Evolutionary conservation across 2,797 vertebrate genomes (phyloP), one percentile per base, ranked within the genome.

Genomic region (Diplodus sargus): DNA sequence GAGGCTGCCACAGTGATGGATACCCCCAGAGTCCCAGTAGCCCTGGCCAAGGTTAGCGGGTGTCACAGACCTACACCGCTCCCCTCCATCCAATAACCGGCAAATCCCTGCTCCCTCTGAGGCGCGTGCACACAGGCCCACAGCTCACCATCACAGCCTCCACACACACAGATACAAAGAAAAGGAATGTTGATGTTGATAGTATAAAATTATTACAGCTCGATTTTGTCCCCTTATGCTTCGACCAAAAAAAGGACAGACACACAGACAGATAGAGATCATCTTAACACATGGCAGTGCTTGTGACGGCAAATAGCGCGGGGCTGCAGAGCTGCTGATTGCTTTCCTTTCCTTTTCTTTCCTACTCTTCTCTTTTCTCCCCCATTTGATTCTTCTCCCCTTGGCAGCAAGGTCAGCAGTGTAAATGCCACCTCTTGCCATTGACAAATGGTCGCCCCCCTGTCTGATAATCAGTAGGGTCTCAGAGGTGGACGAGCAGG

Each of bases 31-130:
- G 95, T 94, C 94, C 94, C 92, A 93, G 90, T 95, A 95, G 93
- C 93, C 94, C 94, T 92, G 95, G 92, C 95, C 95, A 95, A 96
- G 95, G 96, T 96, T 95, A 95, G 93, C 94, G 90, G 91, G 94
- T 94, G 95, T 96, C 94, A 92, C 87, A 57, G 87, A 94, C 92
- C 94, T 93, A 93, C 91, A 93, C 91, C 73, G 90, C 91, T 94
- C 87, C 82, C 83, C 87, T 88, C 90, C 82, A 90, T 85, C 87
- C 92, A 91, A 89, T 90, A 92, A 91, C 79, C 52, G 69, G 79
- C 90, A 94, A 95, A 94, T 92, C 93, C 90, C 82, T 63, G 70
- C 85, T 90, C 85, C 90, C 85, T 88, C 72, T 70, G 91, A 90
- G 91, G 81, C 22, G 45, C 58, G 14, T 48, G 67, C 70, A 81